Base-by-base conservation (phyloP, 2,888 invertebrate species). In the Caenorhabditis zanzibari region DNA sequence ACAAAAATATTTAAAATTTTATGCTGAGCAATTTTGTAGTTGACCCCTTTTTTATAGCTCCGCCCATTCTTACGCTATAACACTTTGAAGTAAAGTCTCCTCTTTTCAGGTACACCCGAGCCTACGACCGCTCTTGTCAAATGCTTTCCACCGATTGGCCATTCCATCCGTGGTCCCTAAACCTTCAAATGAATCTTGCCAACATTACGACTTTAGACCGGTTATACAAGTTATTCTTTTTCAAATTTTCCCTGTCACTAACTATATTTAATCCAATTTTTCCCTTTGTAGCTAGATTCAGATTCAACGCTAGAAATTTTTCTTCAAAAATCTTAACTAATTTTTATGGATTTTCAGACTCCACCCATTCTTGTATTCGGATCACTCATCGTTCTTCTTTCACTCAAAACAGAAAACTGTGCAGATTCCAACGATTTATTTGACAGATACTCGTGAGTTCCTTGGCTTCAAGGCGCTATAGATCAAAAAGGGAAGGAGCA, bases 311-410 rank as follows among this genome's bases (percentile, higher is more conserved):
- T 16, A 19, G 22, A 52, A 54, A 9, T 54, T 10, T 38, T 10
- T 10, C 38, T 38, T 6, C 2, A 12, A 12, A 54, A 14, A 54
- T 54, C 26, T 12, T 22, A 22, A 9, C 26, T 14, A 14, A 2
- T 12, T 0, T 12, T 19, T 49, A 24, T 24, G 9, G 10, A 24
- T 24, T 54, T 84, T n/a, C 71, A 85, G 86, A 79, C 68, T 88
- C 9, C 88, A 86, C 66, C 86, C 88, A 41, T 88, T 82, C 54
- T 69, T 88, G 9, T 86, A 75, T 59, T 71, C 86, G 14, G 88
- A 88, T 68, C 88, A 88, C 66, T 86, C 88, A 0, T 86, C 86
- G 5, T 88, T 88, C 38, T 88, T 84, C 61, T 88, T 88, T 64
- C 88, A 86, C 24, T 84, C 85, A 0, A 73, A 80, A 26, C 79